These are phyloP conservation scores for Temnothorax ravouxi DNA, from an alignment of 2,888 invertebrate species.

Conservation along the genomic window DNA sequence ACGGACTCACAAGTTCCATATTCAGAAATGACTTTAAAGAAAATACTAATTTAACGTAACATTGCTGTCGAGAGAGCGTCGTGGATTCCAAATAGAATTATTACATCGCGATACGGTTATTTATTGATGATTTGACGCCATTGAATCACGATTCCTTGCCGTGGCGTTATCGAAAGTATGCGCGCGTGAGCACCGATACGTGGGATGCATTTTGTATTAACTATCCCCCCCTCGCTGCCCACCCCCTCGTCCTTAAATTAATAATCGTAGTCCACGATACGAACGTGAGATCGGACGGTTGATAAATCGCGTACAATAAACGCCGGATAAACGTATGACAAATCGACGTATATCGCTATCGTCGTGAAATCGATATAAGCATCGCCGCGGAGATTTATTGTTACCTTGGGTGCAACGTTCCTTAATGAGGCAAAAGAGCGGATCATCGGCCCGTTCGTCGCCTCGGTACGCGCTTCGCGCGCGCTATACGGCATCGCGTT, in stretches of 20 bases:
- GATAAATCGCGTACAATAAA: slow-evolving; percentile 50
- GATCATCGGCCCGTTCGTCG: slow-evolving; percentile 36
- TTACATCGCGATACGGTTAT: slow-evolving; percentile 24
- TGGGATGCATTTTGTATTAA: slow-evolving; percentile 36
- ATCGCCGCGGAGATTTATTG: slow-evolving; percentile 43
- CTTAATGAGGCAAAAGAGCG: slow-evolving; percentile 52
- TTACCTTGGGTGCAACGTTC: slow-evolving; percentile 48
- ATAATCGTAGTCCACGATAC: slow-evolving; percentile 30
- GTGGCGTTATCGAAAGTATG: slow-evolving; percentile 27
- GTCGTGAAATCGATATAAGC: slow-evolving; percentile 52
- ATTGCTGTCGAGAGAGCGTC: neutral
- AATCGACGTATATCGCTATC: slow-evolving; percentile 55
- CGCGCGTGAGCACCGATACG: slow-evolving; percentile 4
- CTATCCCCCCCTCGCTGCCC: neutral
- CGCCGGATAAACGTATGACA: slow-evolving; percentile 54
- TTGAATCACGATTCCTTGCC: slow-evolving; percentile 42
- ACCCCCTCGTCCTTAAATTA: slow-evolving; percentile 28
- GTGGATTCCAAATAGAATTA: slow-evolving; percentile 5
- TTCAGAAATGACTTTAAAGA: slow-evolving; percentile 13
- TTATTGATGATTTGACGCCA: slow-evolving; percentile 22
- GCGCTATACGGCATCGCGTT: slow-evolving; percentile 20
- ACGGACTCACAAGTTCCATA: neutral
- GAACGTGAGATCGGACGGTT: slow-evolving; percentile 25
- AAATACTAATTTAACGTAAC: neutral
- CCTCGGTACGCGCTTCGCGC: neutral